These are phyloP conservation scores for Corythoichthys haematopterus DNA, from an alignment of 2,113 vertebrate species.

Conservation along the genomic window DNA sequence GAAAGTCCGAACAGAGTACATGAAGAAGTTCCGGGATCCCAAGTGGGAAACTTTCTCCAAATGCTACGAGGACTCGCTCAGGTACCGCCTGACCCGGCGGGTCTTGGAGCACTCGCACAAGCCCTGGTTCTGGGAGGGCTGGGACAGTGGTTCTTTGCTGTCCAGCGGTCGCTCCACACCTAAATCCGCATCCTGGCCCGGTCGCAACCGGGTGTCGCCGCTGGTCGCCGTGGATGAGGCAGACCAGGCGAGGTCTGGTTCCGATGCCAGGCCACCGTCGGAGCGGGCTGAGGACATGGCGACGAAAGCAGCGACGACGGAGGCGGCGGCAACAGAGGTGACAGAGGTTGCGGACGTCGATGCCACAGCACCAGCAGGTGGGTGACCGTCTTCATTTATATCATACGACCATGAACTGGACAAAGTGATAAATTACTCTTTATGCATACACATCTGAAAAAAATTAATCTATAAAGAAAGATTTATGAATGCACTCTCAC, in stretches of 20 bases:
- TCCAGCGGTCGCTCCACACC: conserved; percentile 73
- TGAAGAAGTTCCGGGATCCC: conserved; percentile 89
- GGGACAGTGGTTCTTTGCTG: conserved; percentile 70
- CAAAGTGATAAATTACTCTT: too few relatives aligned
- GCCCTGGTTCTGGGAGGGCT: conserved; percentile 85
- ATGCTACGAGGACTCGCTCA: conserved; percentile 86
- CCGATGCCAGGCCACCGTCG: neutral
- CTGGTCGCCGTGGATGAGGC: conserved; percentile 28
- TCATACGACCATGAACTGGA: too few relatives aligned
- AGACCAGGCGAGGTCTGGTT: conserved; percentile 8
- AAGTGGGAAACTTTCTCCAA: conserved; percentile 86
- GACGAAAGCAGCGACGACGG: too few relatives aligned
- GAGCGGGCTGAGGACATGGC: conserved; percentile 15
- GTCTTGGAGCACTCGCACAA: conserved; percentile 88
- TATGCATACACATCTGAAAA: too few relatives aligned
- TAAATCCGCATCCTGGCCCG: conserved; percentile 56
- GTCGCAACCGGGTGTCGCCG: conserved; percentile 40
- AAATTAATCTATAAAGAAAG: too few relatives aligned
- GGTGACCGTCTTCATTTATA: neutral
- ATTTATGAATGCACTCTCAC: too few relatives aligned
- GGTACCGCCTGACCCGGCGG: conserved; percentile 82
- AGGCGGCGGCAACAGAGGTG: neutral
- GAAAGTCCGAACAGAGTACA: conserved; percentile 82
- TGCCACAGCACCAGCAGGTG: conserved; percentile 39
- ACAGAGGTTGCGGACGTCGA: conserved; percentile 6